Evolutionary conservation across 2,113 vertebrate genomes (phyloP), one percentile per base, ranked within the genome.

Genomic region (Anas platyrhynchos): DNA sequence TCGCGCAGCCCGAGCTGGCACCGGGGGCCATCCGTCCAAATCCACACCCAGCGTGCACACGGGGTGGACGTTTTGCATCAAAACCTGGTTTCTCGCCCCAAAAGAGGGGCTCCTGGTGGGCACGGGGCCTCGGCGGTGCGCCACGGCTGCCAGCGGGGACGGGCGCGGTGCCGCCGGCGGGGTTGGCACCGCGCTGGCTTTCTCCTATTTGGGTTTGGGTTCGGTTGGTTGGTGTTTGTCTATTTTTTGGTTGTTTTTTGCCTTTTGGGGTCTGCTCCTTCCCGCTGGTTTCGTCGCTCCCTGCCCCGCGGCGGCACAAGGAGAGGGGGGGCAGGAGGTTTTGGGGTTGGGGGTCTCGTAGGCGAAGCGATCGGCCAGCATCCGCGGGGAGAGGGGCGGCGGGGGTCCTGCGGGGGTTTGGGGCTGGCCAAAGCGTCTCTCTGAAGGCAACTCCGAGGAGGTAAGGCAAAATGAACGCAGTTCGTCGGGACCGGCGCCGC

Each of bases 381-480:
- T 84, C 75, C 62, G 58, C 50, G 83, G 41, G 8, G 27, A 21
- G 1, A 21, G 1, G 22, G 89, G 59, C n/a, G 21, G 6, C 54
- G 18, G 10, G 6, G 25, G 55, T 88, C 89, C 92, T 55, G 58
- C 83, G 38, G 38, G 38, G 38, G 9, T 31, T 15, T 74, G 82
- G 46, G 46, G 46, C 81, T 2, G 32, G 77, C 81, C 92, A 69
- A 87, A 96, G 62, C 58, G 3, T 92, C 91, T 91, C 22, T 50
- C 89, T 94, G 16, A 96, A 96, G 78, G 83, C 92, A 93, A 88
- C 91, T 55, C 94, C 89, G 44, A 90, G 83, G 86, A 95, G 84
- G 80, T 93, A 94, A 92, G 96, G 79, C 91, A 86, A 85, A 95
- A 95, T 91, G 96, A 96, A 89, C 52, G 62, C 67, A 88, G 86